Base-by-base conservation (phyloP, 2,113 vertebrate species). In the Ranitomeya variabilis region DNA sequence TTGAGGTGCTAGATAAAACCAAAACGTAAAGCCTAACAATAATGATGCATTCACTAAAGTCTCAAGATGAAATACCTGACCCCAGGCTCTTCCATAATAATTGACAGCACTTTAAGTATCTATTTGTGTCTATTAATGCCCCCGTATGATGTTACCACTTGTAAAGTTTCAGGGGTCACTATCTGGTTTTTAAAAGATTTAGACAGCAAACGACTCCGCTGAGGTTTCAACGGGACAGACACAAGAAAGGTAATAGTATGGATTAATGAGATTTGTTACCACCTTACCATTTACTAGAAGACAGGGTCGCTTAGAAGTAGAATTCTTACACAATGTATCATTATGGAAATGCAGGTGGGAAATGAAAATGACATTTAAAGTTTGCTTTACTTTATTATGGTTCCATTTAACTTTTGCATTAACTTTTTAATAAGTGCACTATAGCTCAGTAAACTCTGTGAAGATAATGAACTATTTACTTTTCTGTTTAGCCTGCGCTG, bases 191-290 rank as follows among this genome's bases (percentile, higher is more conserved):
- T n/a, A 19, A 54, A 67, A 54, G 31, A 83, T 83, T 51, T 83
- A 51, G 60, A 83, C 60, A 52, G 60, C 23, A 62, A 26, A 54
- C 1, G 62, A 62, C 45, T 83, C 81, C 81, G 16, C 57, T 67
- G 81, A 83, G 81, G 64, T 23, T 67, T 83, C 21, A 66, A 23
- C 60, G 54, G 81, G 60, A 83, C 81, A 23, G 31, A 67, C 26
- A 19, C 67, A 60, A 60, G 45, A 83, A 83, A 83, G 81, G 81
- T 83, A 83, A 83, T 62, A 51, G 62, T 83, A 83, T 83, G 62
- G 81, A 83, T 83, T 83, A 67, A 45, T 83, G 60, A 83, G 37
- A 83, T 83, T 83, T 67, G 81, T 67, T 83, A 67, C 57, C 57
- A 31, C 19, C 45, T 83, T 83, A 67, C 81, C 81, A 83, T 83